Percentiles rank a stretch among this genome's conserved stretches.
These are phyloP conservation scores for Athalia circularis DNA, from an alignment of 2,888 invertebrate species.

Conservation along the genomic window DNA sequence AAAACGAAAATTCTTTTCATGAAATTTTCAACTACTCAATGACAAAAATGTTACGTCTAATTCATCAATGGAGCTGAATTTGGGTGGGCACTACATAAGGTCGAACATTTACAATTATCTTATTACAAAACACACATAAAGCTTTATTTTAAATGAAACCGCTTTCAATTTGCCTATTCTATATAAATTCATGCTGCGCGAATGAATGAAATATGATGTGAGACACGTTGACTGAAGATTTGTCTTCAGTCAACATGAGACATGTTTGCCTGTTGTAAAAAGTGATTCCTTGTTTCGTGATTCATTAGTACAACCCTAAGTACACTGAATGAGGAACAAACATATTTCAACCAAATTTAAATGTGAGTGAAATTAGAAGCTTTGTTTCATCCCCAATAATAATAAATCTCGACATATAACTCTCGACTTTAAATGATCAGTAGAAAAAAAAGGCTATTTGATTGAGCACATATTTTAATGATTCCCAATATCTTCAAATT, in stretches of 20 bases:
- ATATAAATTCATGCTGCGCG: conserved; percentile 45
- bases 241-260: not conserved
- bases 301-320: conserved; percentile 40
- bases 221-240: conserved; percentile 20
- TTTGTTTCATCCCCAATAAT: not conserved
- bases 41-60: conserved; percentile 15
- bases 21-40: conserved; percentile 5
- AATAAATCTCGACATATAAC: too few species aligned
- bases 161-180: conserved; percentile 42
- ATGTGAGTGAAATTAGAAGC: not conserved
- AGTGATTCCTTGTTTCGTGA: conserved; percentile 23
- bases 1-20: not conserved
- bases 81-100: conserved; percentile 70
- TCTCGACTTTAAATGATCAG: too few species aligned
- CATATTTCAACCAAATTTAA: too few species aligned
- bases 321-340: too few species aligned
- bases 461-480: too few species aligned
- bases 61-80: conserved; percentile 62
- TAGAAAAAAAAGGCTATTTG: too few species aligned
- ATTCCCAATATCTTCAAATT: too few species aligned
- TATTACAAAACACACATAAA: conserved; percentile 47
- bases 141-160: conserved; percentile 38
- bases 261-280: conserved; percentile 36
- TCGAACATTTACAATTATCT: conserved; percentile 50
- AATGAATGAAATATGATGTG: conserved; percentile 41